A percentile compares a stretch with the other conserved stretches of the same genome.
Conservation (phyloP, 2,797 vertebrate genomes). For the Etheostoma nigrum region DNA sequence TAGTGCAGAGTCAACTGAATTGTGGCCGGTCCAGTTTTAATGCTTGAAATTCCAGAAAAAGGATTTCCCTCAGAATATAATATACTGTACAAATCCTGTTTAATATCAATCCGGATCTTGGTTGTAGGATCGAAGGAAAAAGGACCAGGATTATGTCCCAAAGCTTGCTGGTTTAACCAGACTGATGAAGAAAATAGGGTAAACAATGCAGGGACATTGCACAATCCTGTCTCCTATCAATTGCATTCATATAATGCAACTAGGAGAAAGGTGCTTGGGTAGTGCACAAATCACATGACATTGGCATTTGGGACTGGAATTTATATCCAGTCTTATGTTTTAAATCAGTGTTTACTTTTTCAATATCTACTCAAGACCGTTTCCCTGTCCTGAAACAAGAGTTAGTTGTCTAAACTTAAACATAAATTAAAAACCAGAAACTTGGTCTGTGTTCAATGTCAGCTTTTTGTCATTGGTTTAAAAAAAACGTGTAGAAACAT, state of each 20-base stretch:
- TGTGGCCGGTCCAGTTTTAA: not conserved
- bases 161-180: constrained; percentile 3
- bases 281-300: not conserved
- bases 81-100: not conserved
- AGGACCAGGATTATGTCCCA: not conserved
- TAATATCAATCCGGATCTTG: not conserved
- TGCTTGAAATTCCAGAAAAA: not conserved
- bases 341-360: not conserved
- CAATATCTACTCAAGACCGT: not conserved
- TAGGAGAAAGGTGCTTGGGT: not conserved
- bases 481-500: not conserved
- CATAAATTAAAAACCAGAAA: not conserved
- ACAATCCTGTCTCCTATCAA: not conserved
- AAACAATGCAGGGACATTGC: not conserved
- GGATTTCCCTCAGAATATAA: not conserved
- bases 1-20: not conserved
- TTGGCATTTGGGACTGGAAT: not conserved
- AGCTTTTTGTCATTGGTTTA: not conserved
- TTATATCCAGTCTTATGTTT: not conserved
- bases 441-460: not conserved
- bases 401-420: not conserved
- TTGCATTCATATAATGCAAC: not conserved
- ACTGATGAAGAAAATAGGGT: not conserved
- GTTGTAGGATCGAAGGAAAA: not conserved
- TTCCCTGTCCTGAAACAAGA: not conserved